Evolutionary conservation across 2,797 vertebrate genomes (phyloP), one percentile per base, ranked within the genome.

Genomic region (Sitta carolinensis): DNA sequence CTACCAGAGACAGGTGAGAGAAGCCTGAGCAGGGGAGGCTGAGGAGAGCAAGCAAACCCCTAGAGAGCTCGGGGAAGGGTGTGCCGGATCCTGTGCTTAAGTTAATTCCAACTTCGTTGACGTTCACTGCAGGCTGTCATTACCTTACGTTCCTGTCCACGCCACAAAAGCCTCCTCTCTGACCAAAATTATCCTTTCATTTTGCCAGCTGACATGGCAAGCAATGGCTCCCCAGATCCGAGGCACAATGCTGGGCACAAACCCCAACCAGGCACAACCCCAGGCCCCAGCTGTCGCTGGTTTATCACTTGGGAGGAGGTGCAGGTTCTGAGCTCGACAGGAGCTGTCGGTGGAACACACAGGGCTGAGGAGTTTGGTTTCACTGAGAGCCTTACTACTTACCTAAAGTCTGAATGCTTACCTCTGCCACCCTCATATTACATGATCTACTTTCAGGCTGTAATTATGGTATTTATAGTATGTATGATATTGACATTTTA

Each of bases 71-170:
- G 36, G 13, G 52, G 64, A 81, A 91, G 76, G 70, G 70, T 42
- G 84, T 95, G 70, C 74, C 36, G 3, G 79, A 89, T 96, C 27
- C 38, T 87, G 81, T 76, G 74, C 75, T 86, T 85, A 89, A 81
- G 52, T 67, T 88, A 93, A 95, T 76, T 54, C 20, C 66, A 54
- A 9, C 55, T 78, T 30, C 13, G 7, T 62, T 96, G 86, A 84
- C 3, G 1, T 80, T 95, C 77, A 68, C 45, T 79, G 73, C 69
- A 84, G 20, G 19, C 50, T 83, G 70, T 88, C 70, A 52, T 52
- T 73, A n/a, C 4, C 2, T 86, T 66, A 43, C 1, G 0, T 74
- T 80, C 14, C 32, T 88, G 67, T 69, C 63, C 59, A 76, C 23
- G 16, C 36, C 40, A 87, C 76, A 82, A 55, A 20, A 84, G 51